phyloP scores from a whole-genome alignment of 2,888 invertebrate species.

The Leptopterna dolabrata region DNA sequence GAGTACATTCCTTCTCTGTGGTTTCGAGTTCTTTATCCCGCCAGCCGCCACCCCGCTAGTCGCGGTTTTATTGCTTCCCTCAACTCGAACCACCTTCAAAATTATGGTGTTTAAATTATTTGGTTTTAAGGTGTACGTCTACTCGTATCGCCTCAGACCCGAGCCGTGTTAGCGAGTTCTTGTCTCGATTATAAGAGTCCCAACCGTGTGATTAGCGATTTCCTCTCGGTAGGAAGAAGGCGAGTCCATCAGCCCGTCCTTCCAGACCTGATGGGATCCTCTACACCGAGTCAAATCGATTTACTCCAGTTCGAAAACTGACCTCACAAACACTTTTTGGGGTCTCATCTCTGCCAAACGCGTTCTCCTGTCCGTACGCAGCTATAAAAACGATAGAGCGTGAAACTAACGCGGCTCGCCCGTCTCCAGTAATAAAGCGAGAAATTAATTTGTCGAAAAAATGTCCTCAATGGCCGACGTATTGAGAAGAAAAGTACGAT shows the following conservation, averaged over 20 bases:
- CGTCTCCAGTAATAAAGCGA: background rate
- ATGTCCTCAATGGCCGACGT: background rate
- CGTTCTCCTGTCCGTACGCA: background rate
- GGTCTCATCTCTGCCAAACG: background rate
- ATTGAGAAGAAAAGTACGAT: background rate
- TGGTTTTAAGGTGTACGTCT: too few species aligned
- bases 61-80: too few species aligned
- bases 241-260: background rate
- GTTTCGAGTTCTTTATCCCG: too few species aligned
- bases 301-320: background rate
- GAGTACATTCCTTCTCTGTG: too few species aligned
- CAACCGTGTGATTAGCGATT: slow-evolving; percentile 10
- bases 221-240: background rate
- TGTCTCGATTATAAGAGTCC: background rate
- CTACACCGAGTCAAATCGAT: background rate
- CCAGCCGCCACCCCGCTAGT: too few species aligned
- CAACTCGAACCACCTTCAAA: too few species aligned
- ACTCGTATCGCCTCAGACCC: too few species aligned
- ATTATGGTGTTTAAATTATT: too few species aligned
- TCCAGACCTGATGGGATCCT: slow-evolving; percentile 4
- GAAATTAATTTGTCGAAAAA: background rate
- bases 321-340: background rate
- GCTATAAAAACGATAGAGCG: background rate
- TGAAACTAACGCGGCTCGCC: background rate
- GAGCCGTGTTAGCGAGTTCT: background rate